phyloP scores from a whole-genome alignment of 2,113 vertebrate genomes.

The Engystomops pustulosus region DNA sequence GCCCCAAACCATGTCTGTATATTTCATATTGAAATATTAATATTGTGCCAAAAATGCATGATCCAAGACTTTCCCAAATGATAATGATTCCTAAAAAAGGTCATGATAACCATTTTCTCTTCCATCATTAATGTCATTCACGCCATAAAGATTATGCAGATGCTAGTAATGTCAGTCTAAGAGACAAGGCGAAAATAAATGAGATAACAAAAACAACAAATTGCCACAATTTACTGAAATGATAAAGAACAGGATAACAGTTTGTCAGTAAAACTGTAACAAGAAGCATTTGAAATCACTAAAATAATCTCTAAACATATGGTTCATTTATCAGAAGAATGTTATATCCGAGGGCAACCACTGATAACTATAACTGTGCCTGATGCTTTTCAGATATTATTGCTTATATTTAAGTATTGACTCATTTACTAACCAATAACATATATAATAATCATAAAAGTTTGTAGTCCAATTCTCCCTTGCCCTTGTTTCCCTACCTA shows the following conservation, averaged over 20 bases:
- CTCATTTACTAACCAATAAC: background rate
- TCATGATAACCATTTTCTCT: background rate
- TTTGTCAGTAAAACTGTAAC: slow-evolving; percentile 25
- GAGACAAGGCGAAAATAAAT: background rate
- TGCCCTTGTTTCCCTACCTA: no score
- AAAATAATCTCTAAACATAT: background rate
- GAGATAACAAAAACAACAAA: slow-evolving; percentile 15
- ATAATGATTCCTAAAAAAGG: slow-evolving; percentile 34
- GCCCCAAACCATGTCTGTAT: background rate
- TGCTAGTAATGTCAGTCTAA: background rate
- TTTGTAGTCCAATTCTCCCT: background rate
- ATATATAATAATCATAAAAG: background rate
- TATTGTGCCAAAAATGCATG: background rate
- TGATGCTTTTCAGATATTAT: no score
- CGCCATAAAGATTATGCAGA: slow-evolving; percentile 15
- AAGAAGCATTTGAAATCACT: background rate
- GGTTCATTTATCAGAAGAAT: background rate
- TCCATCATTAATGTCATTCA: background rate
- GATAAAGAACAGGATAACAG: slow-evolving; percentile 4
- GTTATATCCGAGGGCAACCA: background rate
- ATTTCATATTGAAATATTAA: slow-evolving; percentile 9
- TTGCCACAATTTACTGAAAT: background rate
- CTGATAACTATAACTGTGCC: background rate
- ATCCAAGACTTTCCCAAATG: background rate
- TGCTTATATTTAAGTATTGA: background rate